Evolutionary conservation across 2,888 invertebrate species (phyloP).

Genomic region (Acleris laterana): DNA sequence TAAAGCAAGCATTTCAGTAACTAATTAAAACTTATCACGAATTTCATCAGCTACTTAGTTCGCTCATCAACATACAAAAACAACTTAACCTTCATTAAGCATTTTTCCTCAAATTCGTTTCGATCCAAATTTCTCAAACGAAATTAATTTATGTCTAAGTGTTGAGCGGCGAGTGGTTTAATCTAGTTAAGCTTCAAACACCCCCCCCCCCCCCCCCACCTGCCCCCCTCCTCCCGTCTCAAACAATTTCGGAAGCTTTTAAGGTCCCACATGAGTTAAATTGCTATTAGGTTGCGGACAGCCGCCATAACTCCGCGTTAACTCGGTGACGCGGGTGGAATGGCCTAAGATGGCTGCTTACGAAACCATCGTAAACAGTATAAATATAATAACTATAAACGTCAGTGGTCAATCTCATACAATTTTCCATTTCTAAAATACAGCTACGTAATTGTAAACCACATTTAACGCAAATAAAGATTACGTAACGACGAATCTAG

Average conservation of each 20-base stretch:
- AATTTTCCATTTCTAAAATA: too few species aligned
- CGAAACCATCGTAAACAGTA: too few species aligned
- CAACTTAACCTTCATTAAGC: conserved; percentile 16
- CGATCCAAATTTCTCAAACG: conserved; percentile 3
- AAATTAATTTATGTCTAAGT: conserved; percentile 39
- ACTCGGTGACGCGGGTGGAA: conserved; percentile 7
- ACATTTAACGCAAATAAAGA: too few species aligned
- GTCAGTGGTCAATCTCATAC: too few species aligned
- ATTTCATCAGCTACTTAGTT: neutral
- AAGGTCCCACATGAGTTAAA: conserved; percentile 43
- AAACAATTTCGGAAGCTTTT: conserved; percentile 47
- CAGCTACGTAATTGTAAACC: too few species aligned
- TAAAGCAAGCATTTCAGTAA: too few species aligned
- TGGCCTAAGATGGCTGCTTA: neutral
- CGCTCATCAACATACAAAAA: neutral
- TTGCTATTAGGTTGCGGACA: conserved; percentile 41
- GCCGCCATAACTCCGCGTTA: conserved; percentile 22
- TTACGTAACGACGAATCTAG: too few species aligned
- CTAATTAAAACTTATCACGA: neutral
- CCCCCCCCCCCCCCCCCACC: neutral
- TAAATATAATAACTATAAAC: too few species aligned
- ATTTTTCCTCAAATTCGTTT: conserved; percentile 2
- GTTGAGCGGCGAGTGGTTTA: conserved; percentile 37
- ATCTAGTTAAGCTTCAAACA: conserved; percentile 42
- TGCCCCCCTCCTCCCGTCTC: conserved; percentile 38